Conservation (phyloP, 30 jellyfish, hydroid and myxozoan genomes). For the Aurelia sp. region DNA sequence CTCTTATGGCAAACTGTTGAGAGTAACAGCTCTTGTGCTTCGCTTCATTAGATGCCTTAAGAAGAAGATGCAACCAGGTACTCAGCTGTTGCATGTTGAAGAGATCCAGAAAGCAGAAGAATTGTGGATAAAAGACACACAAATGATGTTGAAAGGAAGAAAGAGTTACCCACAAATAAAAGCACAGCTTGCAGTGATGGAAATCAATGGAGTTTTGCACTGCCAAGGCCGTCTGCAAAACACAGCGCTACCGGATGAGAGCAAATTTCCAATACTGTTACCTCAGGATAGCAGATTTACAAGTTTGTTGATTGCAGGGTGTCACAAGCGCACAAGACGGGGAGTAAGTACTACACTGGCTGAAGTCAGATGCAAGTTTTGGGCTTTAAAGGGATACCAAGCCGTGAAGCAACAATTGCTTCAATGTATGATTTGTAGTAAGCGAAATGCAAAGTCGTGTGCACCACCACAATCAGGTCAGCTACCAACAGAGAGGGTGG, state of each 20-base stretch:
- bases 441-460: neutral
- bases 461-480: constrained; percentile 13
- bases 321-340: constrained; percentile 37
- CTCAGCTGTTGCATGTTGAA: neutral
- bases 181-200: constrained; percentile 28
- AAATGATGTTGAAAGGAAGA: constrained; percentile 10
- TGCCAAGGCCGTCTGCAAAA: constrained; percentile 49
- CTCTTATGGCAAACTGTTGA: constrained; percentile 26
- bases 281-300: constrained; percentile 36
- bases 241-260: constrained; percentile 9
- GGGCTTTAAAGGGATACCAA: constrained; percentile 18
- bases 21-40: constrained; percentile 40
- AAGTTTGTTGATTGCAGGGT: constrained; percentile 28
- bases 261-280: constrained; percentile 41
- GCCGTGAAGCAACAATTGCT: constrained; percentile 20
- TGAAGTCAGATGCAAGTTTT: constrained; percentile 29
- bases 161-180: neutral
- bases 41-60: constrained; percentile 22
- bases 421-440: constrained; percentile 14
- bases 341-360: constrained; percentile 33
- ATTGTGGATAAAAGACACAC: constrained; percentile 36
- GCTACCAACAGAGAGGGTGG: constrained; percentile 48
- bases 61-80: constrained; percentile 6
- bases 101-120: constrained; percentile 37
- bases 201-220: constrained; percentile 1